phyloP scores from a whole-genome alignment of 2,113 vertebrate species.

The Malurus melanocephalus region DNA sequence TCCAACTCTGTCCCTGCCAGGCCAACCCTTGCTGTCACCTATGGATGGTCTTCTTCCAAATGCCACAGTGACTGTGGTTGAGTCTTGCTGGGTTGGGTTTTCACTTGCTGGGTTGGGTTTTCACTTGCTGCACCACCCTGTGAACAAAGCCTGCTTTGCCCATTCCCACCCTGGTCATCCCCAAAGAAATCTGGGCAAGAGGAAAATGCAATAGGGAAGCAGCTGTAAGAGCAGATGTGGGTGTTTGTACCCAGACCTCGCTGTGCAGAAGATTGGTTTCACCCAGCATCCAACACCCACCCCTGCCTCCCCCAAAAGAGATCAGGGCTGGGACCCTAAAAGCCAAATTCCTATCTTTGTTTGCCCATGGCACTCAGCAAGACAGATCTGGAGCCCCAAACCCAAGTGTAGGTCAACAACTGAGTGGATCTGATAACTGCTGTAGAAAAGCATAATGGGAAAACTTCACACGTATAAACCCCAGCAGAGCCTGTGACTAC shows the following conservation, averaged over 20 bases:
- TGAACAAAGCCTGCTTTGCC: not conserved
- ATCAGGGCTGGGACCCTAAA: not conserved
- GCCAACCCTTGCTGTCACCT: not conserved
- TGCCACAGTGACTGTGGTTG: not conserved
- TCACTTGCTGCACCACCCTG: not conserved
- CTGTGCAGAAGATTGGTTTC: not conserved
- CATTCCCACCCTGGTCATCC: not conserved
- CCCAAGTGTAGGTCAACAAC: fast-evolving
- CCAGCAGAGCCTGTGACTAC: not conserved
- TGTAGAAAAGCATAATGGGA: not conserved
- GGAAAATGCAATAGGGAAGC: not conserved
- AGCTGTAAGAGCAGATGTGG: not conserved
- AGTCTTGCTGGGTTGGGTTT: not conserved
- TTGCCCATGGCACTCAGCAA: not conserved
- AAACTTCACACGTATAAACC: not conserved
- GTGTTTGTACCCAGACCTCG: not conserved
- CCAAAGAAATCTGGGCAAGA: not conserved
- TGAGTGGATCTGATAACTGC: not conserved
- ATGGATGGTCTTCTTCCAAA: not conserved
- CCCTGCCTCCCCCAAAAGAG: not conserved
- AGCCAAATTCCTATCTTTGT: not conserved
- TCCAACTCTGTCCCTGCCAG: not conserved
- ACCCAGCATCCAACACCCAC: not conserved
- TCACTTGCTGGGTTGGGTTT: not conserved
- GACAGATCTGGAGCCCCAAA: not conserved